phyloP scores from a whole-genome alignment of 2,113 vertebrate species.

The Chaetodon trifascialis region DNA sequence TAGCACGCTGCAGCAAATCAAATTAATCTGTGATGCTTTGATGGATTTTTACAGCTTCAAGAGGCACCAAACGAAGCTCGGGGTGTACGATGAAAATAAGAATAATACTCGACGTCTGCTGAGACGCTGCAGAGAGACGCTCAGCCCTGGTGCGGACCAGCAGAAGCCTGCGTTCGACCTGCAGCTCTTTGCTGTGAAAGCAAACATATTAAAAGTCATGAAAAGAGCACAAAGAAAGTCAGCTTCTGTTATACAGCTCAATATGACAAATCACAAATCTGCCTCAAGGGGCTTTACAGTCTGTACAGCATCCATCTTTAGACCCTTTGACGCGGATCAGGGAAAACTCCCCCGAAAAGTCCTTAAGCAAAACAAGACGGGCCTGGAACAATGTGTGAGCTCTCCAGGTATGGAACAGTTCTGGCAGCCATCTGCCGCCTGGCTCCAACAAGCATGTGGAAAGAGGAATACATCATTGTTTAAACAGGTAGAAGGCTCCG shows the following conservation, averaged over 20 bases:
- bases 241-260: background rate
- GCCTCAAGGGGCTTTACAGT: background rate
- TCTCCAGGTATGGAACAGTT: slow-evolving; percentile 21
- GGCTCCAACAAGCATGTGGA: slow-evolving; percentile 6
- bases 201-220: background rate
- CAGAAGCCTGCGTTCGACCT: background rate
- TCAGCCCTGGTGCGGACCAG: background rate
- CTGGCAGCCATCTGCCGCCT: slow-evolving; percentile 33
- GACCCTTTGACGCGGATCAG: background rate
- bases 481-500: background rate
- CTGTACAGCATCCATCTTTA: background rate
- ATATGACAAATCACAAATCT: background rate
- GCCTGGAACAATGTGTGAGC: slow-evolving; percentile 23
- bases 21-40: background rate
- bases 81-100: background rate
- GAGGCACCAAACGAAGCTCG: background rate
- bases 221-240: background rate
- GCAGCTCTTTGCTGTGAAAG: background rate
- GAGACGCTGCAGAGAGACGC: background rate
- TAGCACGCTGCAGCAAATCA: slow-evolving; percentile 10
- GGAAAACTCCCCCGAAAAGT: background rate
- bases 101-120: background rate
- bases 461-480: slow-evolving; percentile 11
- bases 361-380: slow-evolving; percentile 1
- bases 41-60: slow-evolving; percentile 17